Evolutionary conservation across 2,113 vertebrate species (phyloP).

Genomic region (Lanius collurio): DNA sequence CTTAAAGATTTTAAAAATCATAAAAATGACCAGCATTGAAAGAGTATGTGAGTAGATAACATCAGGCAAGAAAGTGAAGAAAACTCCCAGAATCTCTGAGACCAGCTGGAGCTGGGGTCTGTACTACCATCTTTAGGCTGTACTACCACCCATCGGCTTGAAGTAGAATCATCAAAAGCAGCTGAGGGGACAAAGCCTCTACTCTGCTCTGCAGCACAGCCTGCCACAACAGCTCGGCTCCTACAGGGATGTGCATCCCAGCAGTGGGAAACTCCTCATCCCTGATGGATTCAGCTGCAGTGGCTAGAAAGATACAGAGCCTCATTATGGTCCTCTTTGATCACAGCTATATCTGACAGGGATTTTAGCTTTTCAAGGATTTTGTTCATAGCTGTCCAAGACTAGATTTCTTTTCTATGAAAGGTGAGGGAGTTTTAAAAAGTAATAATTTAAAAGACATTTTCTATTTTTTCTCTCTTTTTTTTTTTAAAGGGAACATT

Average conservation of each 20-base stretch:
- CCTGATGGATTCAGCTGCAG: background rate
- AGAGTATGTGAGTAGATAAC: background rate
- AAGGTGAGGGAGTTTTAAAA: background rate
- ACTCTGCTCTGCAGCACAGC: background rate
- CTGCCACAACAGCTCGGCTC: background rate
- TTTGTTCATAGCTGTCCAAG: background rate
- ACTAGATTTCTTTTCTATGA: background rate
- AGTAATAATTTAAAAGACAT: background rate
- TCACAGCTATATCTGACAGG: background rate
- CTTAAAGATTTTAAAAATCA: background rate
- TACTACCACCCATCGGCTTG: conserved; percentile 16
- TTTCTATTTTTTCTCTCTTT: background rate
- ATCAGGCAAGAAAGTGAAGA: background rate
- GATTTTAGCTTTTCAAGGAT: background rate
- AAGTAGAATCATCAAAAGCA: background rate
- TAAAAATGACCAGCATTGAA: background rate
- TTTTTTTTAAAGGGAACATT: background rate
- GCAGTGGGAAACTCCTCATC: background rate
- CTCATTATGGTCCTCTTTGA: background rate
- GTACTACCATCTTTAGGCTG: background rate
- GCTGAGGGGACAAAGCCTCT: background rate
- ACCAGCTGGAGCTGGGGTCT: background rate
- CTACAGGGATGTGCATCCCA: background rate
- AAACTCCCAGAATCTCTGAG: rapidly evolving
- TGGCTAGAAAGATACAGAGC: background rate